phyloP scores from a whole-genome alignment of 2,113 vertebrate genomes.

The Saccopteryx bilineata region DNA sequence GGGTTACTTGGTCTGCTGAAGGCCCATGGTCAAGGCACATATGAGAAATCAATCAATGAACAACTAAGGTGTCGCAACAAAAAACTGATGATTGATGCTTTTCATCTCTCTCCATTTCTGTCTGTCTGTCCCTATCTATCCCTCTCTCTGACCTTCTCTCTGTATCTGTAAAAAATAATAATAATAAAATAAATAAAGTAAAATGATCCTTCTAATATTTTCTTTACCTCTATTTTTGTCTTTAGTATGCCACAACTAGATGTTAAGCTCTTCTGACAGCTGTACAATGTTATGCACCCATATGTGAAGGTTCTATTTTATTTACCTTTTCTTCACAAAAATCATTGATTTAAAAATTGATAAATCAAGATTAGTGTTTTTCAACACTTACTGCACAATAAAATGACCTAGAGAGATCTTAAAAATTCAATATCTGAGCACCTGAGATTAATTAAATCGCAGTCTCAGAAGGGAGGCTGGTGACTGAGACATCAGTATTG shows the following conservation, averaged over 20 bases:
- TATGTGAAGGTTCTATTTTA: slow-evolving; percentile 5
- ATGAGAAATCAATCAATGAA: too few species aligned
- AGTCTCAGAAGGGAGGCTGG: neutral
- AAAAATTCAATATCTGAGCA: neutral
- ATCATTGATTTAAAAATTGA: slow-evolving; percentile 5
- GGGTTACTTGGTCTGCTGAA: too few species aligned
- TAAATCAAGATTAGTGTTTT: slow-evolving; percentile 42
- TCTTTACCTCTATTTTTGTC: neutral
- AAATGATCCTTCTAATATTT: neutral
- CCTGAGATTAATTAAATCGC: neutral
- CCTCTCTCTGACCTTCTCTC: too few species aligned
- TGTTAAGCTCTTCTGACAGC: neutral
- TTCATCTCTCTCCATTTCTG: too few species aligned
- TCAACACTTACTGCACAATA: neutral
- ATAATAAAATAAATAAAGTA: too few species aligned
- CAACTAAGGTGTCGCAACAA: too few species aligned
- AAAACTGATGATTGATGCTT: too few species aligned
- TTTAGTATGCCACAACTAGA: neutral
- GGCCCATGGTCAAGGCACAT: too few species aligned
- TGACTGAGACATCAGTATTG: neutral
- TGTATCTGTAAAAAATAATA: too few species aligned
- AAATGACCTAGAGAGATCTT: neutral
- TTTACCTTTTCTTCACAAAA: neutral
- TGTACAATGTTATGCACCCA: neutral
- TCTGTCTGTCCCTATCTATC: too few species aligned